Base-by-base conservation (phyloP, 2,113 vertebrate species). In the Pteropus alecto region DNA sequence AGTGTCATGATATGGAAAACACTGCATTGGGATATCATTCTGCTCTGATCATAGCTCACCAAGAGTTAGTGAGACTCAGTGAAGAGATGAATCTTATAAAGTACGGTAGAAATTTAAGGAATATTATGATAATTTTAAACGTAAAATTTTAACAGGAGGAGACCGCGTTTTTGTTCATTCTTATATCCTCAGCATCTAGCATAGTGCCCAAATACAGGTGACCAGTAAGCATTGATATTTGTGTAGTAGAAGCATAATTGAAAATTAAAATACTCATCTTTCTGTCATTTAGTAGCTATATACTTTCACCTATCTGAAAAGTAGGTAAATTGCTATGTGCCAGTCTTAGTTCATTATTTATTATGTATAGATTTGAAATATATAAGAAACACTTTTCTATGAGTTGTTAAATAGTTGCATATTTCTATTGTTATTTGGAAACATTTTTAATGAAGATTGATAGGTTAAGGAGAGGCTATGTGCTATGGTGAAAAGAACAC, bases 211-310 rank as follows among this genome's bases (percentile, higher is more conserved):
- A 74, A 84, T 68, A 12, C 94, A 92, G 38, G 15, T 95, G n/a
- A 70, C 71, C 48, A 89, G 18, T 48, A 84, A 87, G 24, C 74
- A 68, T 33, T 87, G 63, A 48, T 94, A 21, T 81, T 96, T 94
- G 85, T 67, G 22, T 21, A 63, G 30, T 89, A 71, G 38, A 94
- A 21, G 90, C 76, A 41, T 61, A 94, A 67, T 63, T 88, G 43
- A 26, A 68, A 95, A 74, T 97, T 26, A 93, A 35, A 95, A 83
- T 92, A 84, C 24, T 87, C 78, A 46, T 38, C 15, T 94, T 86
- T 95, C 41, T 90, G 2, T 93, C 38, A 92, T 1, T 77, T 73
- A 70, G 35, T 83, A 96, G 33, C 63, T 82, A 12, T 90, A 84
- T 33, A 83, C 51, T 87, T 95, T 82, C 77, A 96, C 24, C 30